Percentiles rank a stretch among this genome's conserved stretches.
These are phyloP conservation scores for Agonum fuliginosum DNA, from an alignment of 2,888 invertebrate species.

Conservation along the genomic window DNA sequence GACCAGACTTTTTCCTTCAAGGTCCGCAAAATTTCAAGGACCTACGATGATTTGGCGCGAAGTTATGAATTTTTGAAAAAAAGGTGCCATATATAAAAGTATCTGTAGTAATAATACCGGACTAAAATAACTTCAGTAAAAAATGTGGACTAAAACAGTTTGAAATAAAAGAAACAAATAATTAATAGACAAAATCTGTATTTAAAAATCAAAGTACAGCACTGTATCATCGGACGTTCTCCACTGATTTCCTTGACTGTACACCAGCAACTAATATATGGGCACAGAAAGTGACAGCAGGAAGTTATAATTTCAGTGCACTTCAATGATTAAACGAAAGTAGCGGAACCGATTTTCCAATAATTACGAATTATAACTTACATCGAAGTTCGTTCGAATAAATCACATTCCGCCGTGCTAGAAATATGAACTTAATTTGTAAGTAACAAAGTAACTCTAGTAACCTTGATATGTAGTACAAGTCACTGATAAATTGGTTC, in stretches of 20 bases:
- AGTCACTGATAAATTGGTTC: conserved; percentile 8
- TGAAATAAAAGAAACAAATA: not conserved
- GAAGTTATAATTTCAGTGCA: conserved; percentile 43
- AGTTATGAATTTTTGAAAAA: too few relatives aligned
- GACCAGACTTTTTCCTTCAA: too few relatives aligned
- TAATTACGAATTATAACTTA: conserved; percentile 23
- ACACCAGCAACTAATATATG: not conserved
- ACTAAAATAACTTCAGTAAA: not conserved
- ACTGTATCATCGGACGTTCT: not conserved
- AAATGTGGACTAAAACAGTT: not conserved
- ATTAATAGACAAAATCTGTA: not conserved
- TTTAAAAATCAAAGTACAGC: not conserved
- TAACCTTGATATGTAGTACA: conserved; percentile 5
- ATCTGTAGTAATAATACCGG: too few relatives aligned
- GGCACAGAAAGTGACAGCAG: conserved; percentile 44
- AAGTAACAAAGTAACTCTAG: not conserved
- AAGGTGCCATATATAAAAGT: too few relatives aligned
- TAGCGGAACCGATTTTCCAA: conserved; percentile 32
- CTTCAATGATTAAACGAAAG: conserved; percentile 40
- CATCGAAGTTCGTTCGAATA: conserved; percentile 5
- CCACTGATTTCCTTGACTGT: conserved; percentile 4
- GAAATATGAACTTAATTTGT: not conserved
- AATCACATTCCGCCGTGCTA: not conserved
- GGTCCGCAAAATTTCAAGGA: too few relatives aligned
- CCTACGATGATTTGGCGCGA: too few relatives aligned